Evolutionary conservation across 2,888 invertebrate genomes (phyloP).

Genomic region (Trichopria drosophilae): DNA sequence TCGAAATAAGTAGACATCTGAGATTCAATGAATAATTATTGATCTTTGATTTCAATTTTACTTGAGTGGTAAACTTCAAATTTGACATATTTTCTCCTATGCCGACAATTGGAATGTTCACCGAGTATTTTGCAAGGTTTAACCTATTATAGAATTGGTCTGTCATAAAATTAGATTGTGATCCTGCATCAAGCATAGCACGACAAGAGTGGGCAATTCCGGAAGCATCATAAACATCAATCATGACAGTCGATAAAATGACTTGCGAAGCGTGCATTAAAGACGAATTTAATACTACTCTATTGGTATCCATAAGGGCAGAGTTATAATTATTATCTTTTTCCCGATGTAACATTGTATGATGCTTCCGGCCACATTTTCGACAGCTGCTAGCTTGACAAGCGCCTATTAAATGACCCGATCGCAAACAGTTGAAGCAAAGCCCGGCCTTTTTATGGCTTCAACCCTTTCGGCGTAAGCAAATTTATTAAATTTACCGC

Average conservation of each 20-base stretch:
- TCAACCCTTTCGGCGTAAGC: constrained; percentile 7
- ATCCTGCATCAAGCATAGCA: constrained; percentile 19
- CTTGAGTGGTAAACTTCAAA: too few species aligned
- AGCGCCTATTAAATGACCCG: constrained; percentile 10
- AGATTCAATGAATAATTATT: too few species aligned
- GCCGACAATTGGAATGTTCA: constrained; percentile 15
- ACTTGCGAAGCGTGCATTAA: not conserved
- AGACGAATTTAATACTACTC: not conserved
- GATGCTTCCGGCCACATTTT: constrained; percentile 15
- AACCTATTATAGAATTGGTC: constrained; percentile 10
- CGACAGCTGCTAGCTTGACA: constrained; percentile 14
- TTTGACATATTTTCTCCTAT: constrained; percentile 5
- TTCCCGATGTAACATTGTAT: too few species aligned
- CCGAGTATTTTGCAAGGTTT: not conserved
- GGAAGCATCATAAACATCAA: constrained; percentile 2
- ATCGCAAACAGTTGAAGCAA: too few species aligned
- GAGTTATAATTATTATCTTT: too few species aligned
- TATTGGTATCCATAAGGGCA: too few species aligned
- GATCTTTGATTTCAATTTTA: too few species aligned
- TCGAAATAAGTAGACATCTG: too few species aligned
- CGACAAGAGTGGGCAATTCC: constrained; percentile 4
- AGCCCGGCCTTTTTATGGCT: constrained; percentile 16
- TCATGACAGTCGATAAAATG: constrained; percentile 13
- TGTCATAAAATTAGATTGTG: constrained; percentile 21
- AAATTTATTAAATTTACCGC: constrained; percentile 19